These are phyloP conservation scores for Origma solitaria DNA, from an alignment of 2,113 vertebrate genomes.

Conservation along the genomic window DNA sequence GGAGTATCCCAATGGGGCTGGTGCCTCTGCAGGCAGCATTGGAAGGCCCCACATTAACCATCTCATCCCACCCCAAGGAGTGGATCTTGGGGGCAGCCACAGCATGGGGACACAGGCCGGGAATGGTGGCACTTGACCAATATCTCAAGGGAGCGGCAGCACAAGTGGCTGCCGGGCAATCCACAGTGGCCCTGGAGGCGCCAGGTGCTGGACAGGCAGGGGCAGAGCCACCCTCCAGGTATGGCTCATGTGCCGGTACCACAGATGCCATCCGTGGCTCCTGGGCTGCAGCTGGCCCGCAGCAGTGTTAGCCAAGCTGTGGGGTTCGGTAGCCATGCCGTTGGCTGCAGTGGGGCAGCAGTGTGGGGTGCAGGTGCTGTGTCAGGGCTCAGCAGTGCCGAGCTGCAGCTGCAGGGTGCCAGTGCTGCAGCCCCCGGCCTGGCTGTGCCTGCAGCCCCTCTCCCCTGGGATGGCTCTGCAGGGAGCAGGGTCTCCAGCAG, in stretches of 20 bases:
- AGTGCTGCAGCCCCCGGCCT: neutral
- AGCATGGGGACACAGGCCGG: rapidly evolving
- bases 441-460: neutral
- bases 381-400: neutral
- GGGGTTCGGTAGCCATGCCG: neutral
- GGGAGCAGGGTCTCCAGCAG: neutral
- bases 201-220: neutral
- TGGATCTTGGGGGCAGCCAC: neutral
- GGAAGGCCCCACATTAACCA: neutral
- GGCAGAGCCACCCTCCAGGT: neutral
- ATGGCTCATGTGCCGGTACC: rapidly evolving
- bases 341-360: rapidly evolving
- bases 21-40: rapidly evolving
- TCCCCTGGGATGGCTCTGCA: rapidly evolving
- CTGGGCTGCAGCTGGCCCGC: neutral
- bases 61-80: neutral
- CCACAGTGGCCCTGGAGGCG: rapidly evolving
- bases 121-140: neutral
- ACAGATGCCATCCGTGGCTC: neutral
- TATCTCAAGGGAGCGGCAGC: neutral
- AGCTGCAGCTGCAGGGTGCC: rapidly evolving
- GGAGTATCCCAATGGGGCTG: neutral
- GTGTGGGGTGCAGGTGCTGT: rapidly evolving
- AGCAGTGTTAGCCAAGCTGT: neutral
- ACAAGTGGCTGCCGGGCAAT: rapidly evolving